These are phyloP conservation scores for Anastatus disparis DNA, from an alignment of 1,140 invertebrate species.

Conservation along the genomic window DNA sequence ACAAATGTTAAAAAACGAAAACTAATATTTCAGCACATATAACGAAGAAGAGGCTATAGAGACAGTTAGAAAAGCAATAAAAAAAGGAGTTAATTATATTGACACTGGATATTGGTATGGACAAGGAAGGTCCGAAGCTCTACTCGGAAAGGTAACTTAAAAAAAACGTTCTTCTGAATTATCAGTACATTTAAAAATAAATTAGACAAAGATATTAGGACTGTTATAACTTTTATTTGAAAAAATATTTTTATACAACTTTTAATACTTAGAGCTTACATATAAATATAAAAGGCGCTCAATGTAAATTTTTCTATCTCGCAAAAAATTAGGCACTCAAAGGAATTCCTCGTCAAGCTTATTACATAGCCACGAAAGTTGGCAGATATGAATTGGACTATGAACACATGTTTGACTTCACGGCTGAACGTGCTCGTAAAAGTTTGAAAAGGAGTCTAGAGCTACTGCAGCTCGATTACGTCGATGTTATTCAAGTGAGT, in stretches of 20 bases:
- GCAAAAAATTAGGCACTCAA: constrained; percentile 73
- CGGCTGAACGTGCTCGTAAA: constrained; percentile 75
- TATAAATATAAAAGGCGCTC: too few species aligned
- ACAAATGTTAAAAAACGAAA: not conserved
- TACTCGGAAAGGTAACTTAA: constrained; percentile 80
- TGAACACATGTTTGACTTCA: constrained; percentile 89
- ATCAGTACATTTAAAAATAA: not conserved
- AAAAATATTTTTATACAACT: too few species aligned
- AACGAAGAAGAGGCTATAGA: constrained; percentile 74
- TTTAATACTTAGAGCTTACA: too few species aligned
- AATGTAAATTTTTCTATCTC: constrained; percentile 41
- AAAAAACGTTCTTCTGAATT: not conserved
- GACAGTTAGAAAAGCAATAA: constrained; percentile 77
- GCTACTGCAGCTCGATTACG: constrained; percentile 80
- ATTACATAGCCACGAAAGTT: constrained; percentile 94
- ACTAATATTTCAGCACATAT: constrained; percentile 62
- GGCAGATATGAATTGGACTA: constrained; percentile 82
- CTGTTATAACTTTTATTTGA: not conserved
- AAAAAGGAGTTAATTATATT: constrained; percentile 88
- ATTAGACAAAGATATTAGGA: not conserved
- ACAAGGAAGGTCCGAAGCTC: constrained; percentile 82
- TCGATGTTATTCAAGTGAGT: constrained; percentile 88
- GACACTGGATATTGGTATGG: constrained; percentile 94
- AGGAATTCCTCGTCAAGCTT: constrained; percentile 81
- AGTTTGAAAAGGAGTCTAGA: constrained; percentile 84